Evolutionary conservation across 92 coral and sea anemone species (phyloP), one percentile per base, ranked within the genome.

Genomic region (Paragorgia papillata): DNA sequence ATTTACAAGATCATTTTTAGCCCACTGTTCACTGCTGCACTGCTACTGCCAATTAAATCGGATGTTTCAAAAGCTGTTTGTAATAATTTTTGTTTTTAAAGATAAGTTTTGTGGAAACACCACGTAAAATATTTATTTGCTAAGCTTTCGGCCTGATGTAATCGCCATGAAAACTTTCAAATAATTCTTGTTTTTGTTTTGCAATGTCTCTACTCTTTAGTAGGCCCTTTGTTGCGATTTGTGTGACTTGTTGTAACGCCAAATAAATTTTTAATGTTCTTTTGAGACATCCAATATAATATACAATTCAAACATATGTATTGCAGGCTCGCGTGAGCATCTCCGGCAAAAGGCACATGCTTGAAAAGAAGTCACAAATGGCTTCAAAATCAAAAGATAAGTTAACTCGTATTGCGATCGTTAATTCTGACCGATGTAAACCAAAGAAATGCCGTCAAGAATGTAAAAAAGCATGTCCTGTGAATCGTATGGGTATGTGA

Each of bases 391-490:
- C 78, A 53, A 57, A 71, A 85, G 88, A 92, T 15, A 91, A 95
- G 75, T 89, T 95, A 25, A 95, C 99, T 19, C 92, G 99, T 69
- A 89, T 95, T 54, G 99, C 99, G 24, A 95, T 95, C 44, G 97
- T 95, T 7, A 91, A 91, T 62, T 15, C 83, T 31, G 99, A 95
- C 63, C 92, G 79, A 61, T 95, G 99, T 83, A 95, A 95, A 62
- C 99, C 99, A 9, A 95, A 95, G 66, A 64, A 93, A 82, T 95
- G 99, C 48, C 85, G 85, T 0, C 90, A 89, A 56, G 97, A 95
- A 83, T 95, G 99, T 63, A 95, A 91, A 66, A 95, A 92, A 59
- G 80, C 88, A 1, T 95, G 99, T 79, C 99, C 99, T 2, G 99
- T 95, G 4, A 92, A 87, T 56, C 90, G 97, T 62, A 91, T 91